phyloP scores from a whole-genome alignment of 2,888 invertebrate species.

The Hyppa rectilinea region DNA sequence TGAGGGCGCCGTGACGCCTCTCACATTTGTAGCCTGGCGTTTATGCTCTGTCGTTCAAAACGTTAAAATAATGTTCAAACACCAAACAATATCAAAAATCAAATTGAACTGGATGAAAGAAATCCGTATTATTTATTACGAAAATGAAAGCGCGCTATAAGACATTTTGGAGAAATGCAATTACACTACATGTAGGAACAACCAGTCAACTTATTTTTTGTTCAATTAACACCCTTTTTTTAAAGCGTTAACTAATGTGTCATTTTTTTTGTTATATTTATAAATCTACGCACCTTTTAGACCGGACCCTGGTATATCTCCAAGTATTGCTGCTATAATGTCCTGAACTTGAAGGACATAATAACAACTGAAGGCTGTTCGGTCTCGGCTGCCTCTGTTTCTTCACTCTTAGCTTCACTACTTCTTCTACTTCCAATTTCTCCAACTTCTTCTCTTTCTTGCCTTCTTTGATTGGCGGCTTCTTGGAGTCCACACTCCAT shows the following conservation, averaged over 20 bases:
- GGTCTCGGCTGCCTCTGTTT: constrained; percentile 86
- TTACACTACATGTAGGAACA: too few relatives aligned
- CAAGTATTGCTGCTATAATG: constrained; percentile 88
- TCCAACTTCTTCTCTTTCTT: constrained; percentile 68
- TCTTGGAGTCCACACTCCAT: constrained; percentile 83
- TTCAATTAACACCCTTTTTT: not conserved
- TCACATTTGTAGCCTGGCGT: too few relatives aligned
- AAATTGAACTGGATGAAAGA: too few relatives aligned
- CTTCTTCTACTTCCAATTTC: constrained; percentile 73
- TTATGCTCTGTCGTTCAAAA: too few relatives aligned
- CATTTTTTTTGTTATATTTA: not conserved
- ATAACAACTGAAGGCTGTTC: constrained; percentile 85
- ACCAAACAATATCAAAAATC: too few relatives aligned
- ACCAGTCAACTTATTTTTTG: not conserved
- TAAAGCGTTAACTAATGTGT: not conserved
- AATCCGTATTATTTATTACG: too few relatives aligned
- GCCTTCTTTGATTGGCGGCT: constrained; percentile 82
- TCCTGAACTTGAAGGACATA: constrained; percentile 87
- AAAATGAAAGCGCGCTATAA: too few relatives aligned
- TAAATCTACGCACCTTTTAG: constrained; percentile 81
- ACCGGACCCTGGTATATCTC: constrained; percentile 87
- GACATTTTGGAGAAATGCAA: too few relatives aligned
- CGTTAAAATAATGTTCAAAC: too few relatives aligned
- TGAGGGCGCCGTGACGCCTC: too few relatives aligned
- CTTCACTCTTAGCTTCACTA: constrained; percentile 84